Percentiles rank a stretch among this genome's conserved stretches.
These are phyloP conservation scores for Hoplodrina ambigua DNA, from an alignment of 2,888 invertebrate species.

Conservation along the genomic window DNA sequence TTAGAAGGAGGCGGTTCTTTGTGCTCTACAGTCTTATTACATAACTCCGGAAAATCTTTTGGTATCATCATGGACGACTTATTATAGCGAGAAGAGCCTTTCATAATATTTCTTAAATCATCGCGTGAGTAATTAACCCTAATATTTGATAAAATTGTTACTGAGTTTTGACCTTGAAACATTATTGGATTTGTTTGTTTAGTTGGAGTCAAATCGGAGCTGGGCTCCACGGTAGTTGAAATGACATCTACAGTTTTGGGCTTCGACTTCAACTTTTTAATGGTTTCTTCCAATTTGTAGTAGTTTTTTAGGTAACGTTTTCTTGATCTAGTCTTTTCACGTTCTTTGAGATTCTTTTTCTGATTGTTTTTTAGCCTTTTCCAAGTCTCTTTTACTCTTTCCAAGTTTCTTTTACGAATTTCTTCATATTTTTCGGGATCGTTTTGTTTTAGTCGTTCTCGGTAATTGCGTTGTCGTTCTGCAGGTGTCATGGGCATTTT, in stretches of 20 bases:
- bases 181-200: neutral
- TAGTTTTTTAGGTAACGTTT: conserved; percentile 9
- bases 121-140: no score
- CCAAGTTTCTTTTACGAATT: conserved; percentile 19
- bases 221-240: neutral
- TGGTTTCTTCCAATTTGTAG: conserved; percentile 10
- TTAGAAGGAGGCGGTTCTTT: neutral
- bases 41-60: conserved; percentile 9
- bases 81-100: conserved; percentile 1
- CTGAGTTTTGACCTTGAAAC: neutral
- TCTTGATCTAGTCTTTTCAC: conserved; percentile 1
- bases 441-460: conserved; percentile 13
- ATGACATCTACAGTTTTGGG: neutral
- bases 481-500: conserved; percentile 20
- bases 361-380: conserved; percentile 13
- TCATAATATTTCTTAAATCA: conserved; percentile 4
- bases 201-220: neutral
- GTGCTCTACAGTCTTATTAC: neutral
- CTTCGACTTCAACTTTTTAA: conserved; percentile 1
- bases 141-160: conserved; percentile 7
- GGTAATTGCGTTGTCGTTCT: conserved; percentile 13
- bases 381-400: conserved; percentile 17
- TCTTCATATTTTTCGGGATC: conserved; percentile 26
- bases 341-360: conserved; percentile 13
- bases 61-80: conserved; percentile 2